Percentiles rank a stretch among this genome's conserved stretches.
These are phyloP conservation scores for Ailuropoda melanoleuca DNA, from an alignment of 2,113 vertebrate species.

Conservation along the genomic window DNA sequence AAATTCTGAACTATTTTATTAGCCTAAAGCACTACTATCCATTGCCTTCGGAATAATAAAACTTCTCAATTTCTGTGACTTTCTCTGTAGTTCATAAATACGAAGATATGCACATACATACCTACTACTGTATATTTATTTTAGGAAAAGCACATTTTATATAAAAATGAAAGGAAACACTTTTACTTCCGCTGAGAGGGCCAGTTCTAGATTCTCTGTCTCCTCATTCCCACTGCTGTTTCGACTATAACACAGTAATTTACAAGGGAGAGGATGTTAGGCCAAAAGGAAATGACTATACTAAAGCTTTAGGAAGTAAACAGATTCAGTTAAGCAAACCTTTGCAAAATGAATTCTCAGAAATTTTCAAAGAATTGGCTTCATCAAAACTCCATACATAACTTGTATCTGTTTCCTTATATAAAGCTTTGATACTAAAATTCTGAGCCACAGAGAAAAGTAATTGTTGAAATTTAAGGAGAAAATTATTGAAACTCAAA, in stretches of 20 bases:
- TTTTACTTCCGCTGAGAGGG: constrained; percentile 6
- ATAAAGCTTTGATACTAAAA: constrained; percentile 9
- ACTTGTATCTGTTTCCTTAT: constrained; percentile 24
- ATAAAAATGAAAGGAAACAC: constrained; percentile 8
- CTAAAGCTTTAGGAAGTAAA: constrained; percentile 2
- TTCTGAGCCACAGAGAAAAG: not conserved
- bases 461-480: constrained; percentile 23
- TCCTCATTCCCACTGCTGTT: constrained; percentile 13
- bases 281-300: constrained; percentile 25
- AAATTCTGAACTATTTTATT: constrained; percentile 34
- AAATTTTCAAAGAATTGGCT: constrained; percentile 42
- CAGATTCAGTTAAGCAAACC: not conserved
- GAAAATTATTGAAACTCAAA: not conserved
- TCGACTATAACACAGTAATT: constrained; percentile 17
- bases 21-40: not conserved
- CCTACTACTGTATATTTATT: not conserved
- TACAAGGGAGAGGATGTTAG: constrained; percentile 5
- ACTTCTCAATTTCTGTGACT: not conserved
- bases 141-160: constrained; percentile 1
- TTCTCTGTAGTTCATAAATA: constrained; percentile 44
- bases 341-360: constrained; percentile 43
- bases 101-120: not conserved
- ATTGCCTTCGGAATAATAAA: constrained; percentile 31
- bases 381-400: constrained; percentile 1
- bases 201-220: not conserved